These are phyloP conservation scores for Oncorhynchus masou DNA, from an alignment of 2,113 vertebrate species.

Conservation along the genomic window DNA sequence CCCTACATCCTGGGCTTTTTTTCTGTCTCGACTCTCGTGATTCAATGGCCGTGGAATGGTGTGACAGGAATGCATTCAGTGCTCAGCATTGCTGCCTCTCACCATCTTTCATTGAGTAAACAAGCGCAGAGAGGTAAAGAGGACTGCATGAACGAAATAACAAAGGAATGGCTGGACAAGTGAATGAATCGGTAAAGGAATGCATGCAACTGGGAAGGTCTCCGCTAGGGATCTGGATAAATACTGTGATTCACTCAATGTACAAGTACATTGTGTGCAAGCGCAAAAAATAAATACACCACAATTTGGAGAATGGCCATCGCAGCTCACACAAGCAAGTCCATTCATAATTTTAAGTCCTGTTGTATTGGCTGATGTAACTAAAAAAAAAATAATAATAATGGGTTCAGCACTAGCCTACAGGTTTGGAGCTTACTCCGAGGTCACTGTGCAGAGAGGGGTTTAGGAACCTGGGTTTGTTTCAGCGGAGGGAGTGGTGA, in stretches of 20 bases:
- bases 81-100: conserved; percentile 24
- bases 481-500: too few relatives aligned
- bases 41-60: conserved; percentile 53
- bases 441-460: conserved; percentile 26
- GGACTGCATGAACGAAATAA: conserved; percentile 36
- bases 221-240: not conserved
- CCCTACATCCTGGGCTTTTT: conserved; percentile 27
- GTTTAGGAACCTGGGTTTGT: conserved; percentile 13
- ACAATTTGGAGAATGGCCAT: not conserved
- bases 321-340: conserved; percentile 7
- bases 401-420: conserved; percentile 29
- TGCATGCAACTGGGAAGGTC: not conserved
- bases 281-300: not conserved
- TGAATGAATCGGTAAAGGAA: conserved; percentile 38
- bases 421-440: conserved; percentile 31
- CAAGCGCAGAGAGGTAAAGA: conserved; percentile 16
- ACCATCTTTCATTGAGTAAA: conserved; percentile 44
- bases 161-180: conserved; percentile 35
- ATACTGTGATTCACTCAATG: not conserved
- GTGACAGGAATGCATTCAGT: conserved; percentile 62
- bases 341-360: conserved; percentile 31
- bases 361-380: conserved; percentile 25
- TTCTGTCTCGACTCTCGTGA: conserved; percentile 43
- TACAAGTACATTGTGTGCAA: not conserved
- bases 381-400: not conserved